Evolutionary conservation across 2,888 invertebrate species (phyloP).

Genomic region (Taphrorychus bicolor): DNA sequence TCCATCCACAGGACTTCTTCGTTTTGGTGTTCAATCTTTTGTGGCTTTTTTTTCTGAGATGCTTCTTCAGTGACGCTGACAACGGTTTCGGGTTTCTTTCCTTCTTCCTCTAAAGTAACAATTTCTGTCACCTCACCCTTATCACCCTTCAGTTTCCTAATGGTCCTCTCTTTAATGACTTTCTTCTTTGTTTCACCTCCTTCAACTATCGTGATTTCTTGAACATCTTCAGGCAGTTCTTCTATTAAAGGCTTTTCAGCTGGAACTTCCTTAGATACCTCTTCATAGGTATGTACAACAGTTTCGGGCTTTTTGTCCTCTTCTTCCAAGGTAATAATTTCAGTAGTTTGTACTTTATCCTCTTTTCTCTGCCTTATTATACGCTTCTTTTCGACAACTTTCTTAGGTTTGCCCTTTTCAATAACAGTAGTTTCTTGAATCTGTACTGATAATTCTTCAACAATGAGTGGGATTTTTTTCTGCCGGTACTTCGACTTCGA

Average conservation of each 20-base stretch:
- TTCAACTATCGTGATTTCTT: constrained; percentile 57
- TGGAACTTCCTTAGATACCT: constrained; percentile 44
- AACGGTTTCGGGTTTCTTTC: constrained; percentile 55
- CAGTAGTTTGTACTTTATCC: constrained; percentile 56
- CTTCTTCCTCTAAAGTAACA: constrained; percentile 55
- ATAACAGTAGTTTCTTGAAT: constrained; percentile 43
- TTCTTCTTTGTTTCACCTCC: constrained; percentile 45
- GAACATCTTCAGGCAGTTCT: constrained; percentile 46
- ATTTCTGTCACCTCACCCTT: constrained; percentile 53
- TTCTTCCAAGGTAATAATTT: constrained; percentile 54
- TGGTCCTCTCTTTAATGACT: constrained; percentile 53
- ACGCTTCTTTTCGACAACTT: constrained; percentile 52
- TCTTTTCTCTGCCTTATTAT: constrained; percentile 57
- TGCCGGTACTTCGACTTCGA: constrained; percentile 44
- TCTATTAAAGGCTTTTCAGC: constrained; percentile 44
- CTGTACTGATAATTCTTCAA: constrained; percentile 51
- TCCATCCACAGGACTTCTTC: constrained; percentile 47
- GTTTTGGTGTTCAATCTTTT: constrained; percentile 12
- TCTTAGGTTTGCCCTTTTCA: constrained; percentile 46
- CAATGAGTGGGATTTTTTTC: constrained; percentile 42
- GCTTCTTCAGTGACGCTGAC: constrained; percentile 45
- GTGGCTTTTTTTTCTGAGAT: constrained; percentile 4
- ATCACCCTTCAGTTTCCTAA: constrained; percentile 56
- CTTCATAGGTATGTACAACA: constrained; percentile 49
- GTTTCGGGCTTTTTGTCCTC: constrained; percentile 47